Evolutionary conservation across 2,113 vertebrate species (phyloP), one percentile per base, ranked within the genome.

Genomic region (Butastur rufipennis): DNA sequence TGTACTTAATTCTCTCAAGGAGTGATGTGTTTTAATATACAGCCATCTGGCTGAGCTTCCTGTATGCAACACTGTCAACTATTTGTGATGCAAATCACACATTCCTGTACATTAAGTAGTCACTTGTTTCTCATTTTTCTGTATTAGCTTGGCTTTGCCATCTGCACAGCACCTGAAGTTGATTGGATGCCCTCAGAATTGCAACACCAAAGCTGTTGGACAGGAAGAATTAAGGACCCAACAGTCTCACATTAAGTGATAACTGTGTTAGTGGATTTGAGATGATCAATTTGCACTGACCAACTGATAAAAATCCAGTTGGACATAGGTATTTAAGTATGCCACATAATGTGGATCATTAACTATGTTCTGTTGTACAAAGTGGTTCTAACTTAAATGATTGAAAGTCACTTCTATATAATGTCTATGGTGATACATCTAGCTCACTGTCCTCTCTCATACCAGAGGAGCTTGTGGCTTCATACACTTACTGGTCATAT

Each of bases 61-160:
- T 98, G 96, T 95, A 98, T 96, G 97, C 95, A 98, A 97, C 89
- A 65, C 40, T 89, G 48, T 96, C 93, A 97, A 92, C 98, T 98
- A 98, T 93, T 99, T 99, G 98, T 97, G 90, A 99, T 98, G 98
- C 98, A 95, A 96, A 98, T 98, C 98, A 98, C 38, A 87, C 98
- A 98, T 98, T 98, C 97, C 97, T 98, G 98, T 98, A 98, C 98
- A 98, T 98, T 99, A 98, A 98, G 98, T 50, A 98, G 98, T 97
- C 93, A 98, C 98, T 98, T 98, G 98, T 98, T 98, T 97, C 98
- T 98, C 98, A 98, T 99, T 99, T 99, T 99, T 99, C 98, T 98
- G 97, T 98, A 99, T 99, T 99, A 99, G 98, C 97, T 98, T 98
- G 97, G 98, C 98, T 98, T 98, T 98, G 96, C 99, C 99, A 99